Conservation (phyloP, 2,888 invertebrate species). For the Eupithecia subfuscata region DNA sequence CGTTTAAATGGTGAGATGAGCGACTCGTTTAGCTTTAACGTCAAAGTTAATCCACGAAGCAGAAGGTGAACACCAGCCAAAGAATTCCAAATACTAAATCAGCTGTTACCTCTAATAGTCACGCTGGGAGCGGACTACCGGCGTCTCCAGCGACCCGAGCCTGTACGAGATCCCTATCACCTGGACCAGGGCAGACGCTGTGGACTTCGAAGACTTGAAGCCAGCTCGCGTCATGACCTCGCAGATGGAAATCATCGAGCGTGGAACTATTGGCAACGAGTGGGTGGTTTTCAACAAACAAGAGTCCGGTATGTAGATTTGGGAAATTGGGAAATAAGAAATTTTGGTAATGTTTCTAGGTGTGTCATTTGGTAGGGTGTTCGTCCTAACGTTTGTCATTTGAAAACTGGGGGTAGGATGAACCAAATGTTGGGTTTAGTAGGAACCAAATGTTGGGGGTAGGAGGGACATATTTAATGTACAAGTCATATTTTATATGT, state of each 20-base stretch:
- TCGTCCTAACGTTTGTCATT: too few relatives aligned
- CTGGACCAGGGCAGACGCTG: conserved; percentile 70
- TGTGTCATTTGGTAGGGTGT: not conserved
- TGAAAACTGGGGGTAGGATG: too few relatives aligned
- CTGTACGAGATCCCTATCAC: conserved; percentile 76
- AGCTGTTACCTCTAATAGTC: conserved; percentile 48
- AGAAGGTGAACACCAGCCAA: too few relatives aligned
- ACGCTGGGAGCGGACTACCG: conserved; percentile 68
- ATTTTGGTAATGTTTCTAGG: not conserved
- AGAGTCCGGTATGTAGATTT: conserved; percentile 74
- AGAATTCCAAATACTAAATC: not conserved
- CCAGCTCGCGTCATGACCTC: conserved; percentile 64
- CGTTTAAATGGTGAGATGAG: too few relatives aligned
- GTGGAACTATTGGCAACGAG: conserved; percentile 65
- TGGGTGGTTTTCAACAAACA: conserved; percentile 87
- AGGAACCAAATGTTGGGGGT: too few relatives aligned
- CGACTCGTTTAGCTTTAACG: too few relatives aligned
- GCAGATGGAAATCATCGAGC: conserved; percentile 52
- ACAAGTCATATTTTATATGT: not conserved
- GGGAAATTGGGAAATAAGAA: not conserved
- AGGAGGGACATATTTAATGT: not conserved
- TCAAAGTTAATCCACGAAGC: too few relatives aligned
- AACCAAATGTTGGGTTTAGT: too few relatives aligned
- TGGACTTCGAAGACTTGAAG: conserved; percentile 70
- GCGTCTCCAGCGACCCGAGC: conserved; percentile 51